These are phyloP conservation scores for Phalloptychus januarius DNA, from an alignment of 2,797 vertebrate species.

Conservation along the genomic window DNA sequence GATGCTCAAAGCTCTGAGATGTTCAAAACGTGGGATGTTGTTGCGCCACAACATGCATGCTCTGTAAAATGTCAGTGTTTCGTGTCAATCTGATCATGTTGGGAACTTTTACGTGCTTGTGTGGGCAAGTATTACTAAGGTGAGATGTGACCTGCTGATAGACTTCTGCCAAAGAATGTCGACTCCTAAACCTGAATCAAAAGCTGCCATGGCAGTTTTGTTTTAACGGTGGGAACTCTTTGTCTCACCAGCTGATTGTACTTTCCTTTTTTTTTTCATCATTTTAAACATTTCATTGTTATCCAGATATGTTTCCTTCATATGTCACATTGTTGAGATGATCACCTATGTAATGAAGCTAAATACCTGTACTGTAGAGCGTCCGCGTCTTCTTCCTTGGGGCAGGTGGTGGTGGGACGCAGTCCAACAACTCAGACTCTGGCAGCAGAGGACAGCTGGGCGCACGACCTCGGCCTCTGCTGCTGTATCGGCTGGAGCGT, in stretches of 20 bases:
- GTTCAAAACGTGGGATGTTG: background rate
- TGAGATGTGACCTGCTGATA: background rate
- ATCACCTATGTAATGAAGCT: background rate
- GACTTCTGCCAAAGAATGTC: background rate
- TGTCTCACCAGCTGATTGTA: background rate
- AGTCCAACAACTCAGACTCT: constrained; percentile 52
- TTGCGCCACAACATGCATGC: too few relatives aligned
- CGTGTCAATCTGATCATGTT: background rate
- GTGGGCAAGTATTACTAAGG: background rate
- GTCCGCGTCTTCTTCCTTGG: constrained; percentile 92
- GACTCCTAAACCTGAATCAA: background rate
- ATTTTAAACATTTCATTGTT: background rate
- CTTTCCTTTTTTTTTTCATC: background rate
- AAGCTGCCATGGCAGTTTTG: background rate
- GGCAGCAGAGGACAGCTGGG: constrained; percentile 56
- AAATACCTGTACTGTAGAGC: constrained; percentile 88
- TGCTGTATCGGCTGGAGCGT: constrained; percentile 75
- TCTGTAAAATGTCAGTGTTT: background rate
- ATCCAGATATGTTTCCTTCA: background rate
- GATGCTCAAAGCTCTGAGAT: background rate
- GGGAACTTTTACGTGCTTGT: background rate
- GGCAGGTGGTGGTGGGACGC: constrained; percentile 59
- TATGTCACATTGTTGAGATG: background rate
- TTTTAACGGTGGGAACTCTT: background rate
- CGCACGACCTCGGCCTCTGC: constrained; percentile 54